These are phyloP conservation scores for Toxotes jaculatrix DNA, from an alignment of 2,113 vertebrate species.

Conservation along the genomic window DNA sequence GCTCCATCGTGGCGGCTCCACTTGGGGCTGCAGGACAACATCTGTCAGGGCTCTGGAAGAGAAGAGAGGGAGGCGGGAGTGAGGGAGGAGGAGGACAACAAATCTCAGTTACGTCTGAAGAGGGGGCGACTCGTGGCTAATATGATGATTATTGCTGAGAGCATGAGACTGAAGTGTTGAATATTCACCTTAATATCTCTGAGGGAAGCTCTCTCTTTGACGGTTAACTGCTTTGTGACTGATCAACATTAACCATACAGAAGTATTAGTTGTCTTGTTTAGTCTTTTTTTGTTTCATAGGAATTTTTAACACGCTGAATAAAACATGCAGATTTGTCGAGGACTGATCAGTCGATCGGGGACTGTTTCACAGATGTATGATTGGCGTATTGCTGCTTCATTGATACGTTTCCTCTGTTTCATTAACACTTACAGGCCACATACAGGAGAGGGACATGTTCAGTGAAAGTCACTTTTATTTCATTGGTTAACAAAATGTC, in stretches of 20 bases:
- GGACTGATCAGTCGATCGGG: neutral
- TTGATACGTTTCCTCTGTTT: conserved; percentile 35
- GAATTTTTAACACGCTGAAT: conserved; percentile 23
- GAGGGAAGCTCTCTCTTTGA: conserved; percentile 66
- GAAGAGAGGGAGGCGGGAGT: conserved; percentile 79
- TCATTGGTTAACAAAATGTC: conserved; percentile 73
- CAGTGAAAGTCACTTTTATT: conserved; percentile 80
- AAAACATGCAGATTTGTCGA: conserved; percentile 27
- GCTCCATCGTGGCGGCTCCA: conserved; percentile 72
- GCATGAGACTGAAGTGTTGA: conserved; percentile 64
- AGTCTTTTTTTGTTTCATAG: neutral
- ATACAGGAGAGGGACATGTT: conserved; percentile 79
- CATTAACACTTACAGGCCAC: conserved; percentile 73
- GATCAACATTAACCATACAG: conserved; percentile 47
- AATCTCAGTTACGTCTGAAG: conserved; percentile 76
- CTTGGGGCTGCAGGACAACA: conserved; percentile 55
- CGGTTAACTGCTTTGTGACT: conserved; percentile 68
- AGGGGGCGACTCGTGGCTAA: conserved; percentile 62
- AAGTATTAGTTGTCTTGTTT: conserved; percentile 9
- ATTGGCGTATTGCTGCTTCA: conserved; percentile 13
- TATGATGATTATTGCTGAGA: conserved; percentile 67
- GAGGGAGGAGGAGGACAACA: conserved; percentile 78
- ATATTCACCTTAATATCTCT: conserved; percentile 77
- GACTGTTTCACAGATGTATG: conserved; percentile 26
- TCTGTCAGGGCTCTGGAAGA: conserved; percentile 80